These are phyloP conservation scores for Drosophila greeni DNA, from an alignment of 2,888 invertebrate species.

Conservation along the genomic window DNA sequence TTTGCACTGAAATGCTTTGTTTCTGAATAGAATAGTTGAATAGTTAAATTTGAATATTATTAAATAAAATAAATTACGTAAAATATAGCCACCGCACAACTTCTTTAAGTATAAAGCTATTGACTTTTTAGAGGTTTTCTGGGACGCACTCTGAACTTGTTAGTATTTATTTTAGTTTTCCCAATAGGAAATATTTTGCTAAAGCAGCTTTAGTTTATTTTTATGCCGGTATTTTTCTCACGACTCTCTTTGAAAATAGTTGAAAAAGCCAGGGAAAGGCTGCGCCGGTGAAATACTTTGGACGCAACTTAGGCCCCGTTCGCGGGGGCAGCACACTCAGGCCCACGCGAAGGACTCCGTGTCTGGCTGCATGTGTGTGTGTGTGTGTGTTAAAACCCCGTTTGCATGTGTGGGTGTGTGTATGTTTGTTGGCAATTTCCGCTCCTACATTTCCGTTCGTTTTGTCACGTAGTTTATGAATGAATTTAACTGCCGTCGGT, in stretches of 20 bases:
- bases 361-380: slow-evolving; percentile 49
- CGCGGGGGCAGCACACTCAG: slow-evolving; percentile 9
- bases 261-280: slow-evolving; percentile 54
- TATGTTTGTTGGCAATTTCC: slow-evolving; percentile 70
- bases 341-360: slow-evolving; percentile 14
- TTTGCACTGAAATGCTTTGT: too few species aligned
- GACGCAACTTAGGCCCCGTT: slow-evolving; percentile 52
- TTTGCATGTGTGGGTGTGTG: slow-evolving; percentile 10
- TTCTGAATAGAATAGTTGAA: too few species aligned
- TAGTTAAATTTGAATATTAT: neutral
- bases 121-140: neutral
- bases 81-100: neutral
- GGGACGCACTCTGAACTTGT: too few species aligned
- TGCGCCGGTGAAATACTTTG: slow-evolving; percentile 60
- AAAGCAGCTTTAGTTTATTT: neutral
- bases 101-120: neutral
- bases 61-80: neutral
- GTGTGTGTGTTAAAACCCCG: slow-evolving; percentile 8
- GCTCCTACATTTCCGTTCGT: slow-evolving; percentile 71
- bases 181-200: neutral
- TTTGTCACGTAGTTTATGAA: slow-evolving; percentile 74
- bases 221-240: slow-evolving; percentile 20
- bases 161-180: neutral
- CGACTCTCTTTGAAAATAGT: slow-evolving; percentile 59
- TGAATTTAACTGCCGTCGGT: slow-evolving; percentile 66